These are phyloP conservation scores for Stegophylla sp. DNA, from an alignment of 2,888 invertebrate genomes.

Conservation along the genomic window DNA sequence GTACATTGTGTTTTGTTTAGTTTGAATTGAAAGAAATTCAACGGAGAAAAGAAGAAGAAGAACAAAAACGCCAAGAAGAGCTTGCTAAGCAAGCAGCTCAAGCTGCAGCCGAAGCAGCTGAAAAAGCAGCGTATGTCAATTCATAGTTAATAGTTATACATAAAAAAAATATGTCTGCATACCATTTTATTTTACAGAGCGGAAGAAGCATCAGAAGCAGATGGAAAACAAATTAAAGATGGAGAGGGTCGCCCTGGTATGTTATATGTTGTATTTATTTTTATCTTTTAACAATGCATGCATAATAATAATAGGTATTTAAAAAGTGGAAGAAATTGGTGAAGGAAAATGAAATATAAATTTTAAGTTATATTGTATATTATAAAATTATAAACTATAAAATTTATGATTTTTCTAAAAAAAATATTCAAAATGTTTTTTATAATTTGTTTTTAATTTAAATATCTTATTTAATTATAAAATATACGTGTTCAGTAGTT, in stretches of 20 bases:
- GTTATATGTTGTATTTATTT: conserved; percentile 12
- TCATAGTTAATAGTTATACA: neutral
- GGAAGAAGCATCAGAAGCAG: conserved; percentile 65
- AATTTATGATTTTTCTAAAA: neutral
- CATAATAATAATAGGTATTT: conserved; percentile 30
- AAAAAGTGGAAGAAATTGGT: neutral
- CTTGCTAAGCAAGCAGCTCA: conserved; percentile 76
- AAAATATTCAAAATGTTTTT: neutral
- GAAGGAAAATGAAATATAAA: neutral
- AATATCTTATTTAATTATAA: neutral
- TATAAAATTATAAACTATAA: neutral
- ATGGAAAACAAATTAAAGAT: conserved; percentile 62
- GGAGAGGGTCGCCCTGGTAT: conserved; percentile 61
- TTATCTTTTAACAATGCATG: conserved; percentile 37
- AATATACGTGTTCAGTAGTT: neutral
- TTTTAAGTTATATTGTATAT: neutral
- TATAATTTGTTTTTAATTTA: neutral
- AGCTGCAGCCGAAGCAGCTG: conserved; percentile 61
- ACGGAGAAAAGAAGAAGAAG: conserved; percentile 78
- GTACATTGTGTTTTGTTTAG: conserved; percentile 67
- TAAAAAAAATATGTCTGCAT: neutral
- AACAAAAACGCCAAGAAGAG: conserved; percentile 73
- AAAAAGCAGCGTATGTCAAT: conserved; percentile 53
- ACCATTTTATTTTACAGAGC: conserved; percentile 65
- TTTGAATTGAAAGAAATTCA: conserved; percentile 96